phyloP scores from a whole-genome alignment of 2,888 invertebrate species.

The Athripsodes cinereus region DNA sequence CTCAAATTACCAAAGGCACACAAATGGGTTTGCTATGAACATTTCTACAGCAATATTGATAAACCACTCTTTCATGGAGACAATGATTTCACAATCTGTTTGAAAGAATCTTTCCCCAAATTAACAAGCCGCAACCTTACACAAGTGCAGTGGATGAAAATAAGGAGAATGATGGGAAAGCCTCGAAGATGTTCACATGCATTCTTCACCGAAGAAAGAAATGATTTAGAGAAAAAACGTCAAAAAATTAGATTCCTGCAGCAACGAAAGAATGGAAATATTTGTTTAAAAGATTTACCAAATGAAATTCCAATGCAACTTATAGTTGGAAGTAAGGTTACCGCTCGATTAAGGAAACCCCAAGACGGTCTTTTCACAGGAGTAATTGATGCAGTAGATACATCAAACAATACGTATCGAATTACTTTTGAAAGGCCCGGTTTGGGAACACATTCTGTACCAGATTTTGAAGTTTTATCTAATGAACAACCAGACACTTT shows the following conservation, averaged over 20 bases:
- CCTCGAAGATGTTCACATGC: constrained; percentile 91
- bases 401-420: constrained; percentile 88
- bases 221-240: constrained; percentile 83
- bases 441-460: constrained; percentile 91
- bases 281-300: constrained; percentile 82
- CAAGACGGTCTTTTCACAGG: constrained; percentile 95
- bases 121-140: constrained; percentile 78
- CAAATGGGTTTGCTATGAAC: constrained; percentile 99
- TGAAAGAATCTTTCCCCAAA: constrained; percentile 91
- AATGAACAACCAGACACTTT: constrained; percentile 90
- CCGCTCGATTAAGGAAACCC: constrained; percentile 82
- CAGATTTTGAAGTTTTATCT: constrained; percentile 93
- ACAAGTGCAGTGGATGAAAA: constrained; percentile 91
- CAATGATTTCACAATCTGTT: constrained; percentile 92
- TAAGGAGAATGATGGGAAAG: constrained; percentile 94
- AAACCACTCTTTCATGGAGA: constrained; percentile 90
- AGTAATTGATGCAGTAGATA: constrained; percentile 92
- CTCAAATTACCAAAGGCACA: constrained; percentile 97
- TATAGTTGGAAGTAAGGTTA: constrained; percentile 91
- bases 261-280: constrained; percentile 78
- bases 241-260: constrained; percentile 89
- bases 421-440: constrained; percentile 91
- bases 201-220: constrained; percentile 93
- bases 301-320: constrained; percentile 91
- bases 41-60: constrained; percentile 99